Percentiles rank a stretch among this genome's conserved stretches.
Conservation (phyloP, 1,140 invertebrate species). For the Hycleus phaleratus region DNA sequence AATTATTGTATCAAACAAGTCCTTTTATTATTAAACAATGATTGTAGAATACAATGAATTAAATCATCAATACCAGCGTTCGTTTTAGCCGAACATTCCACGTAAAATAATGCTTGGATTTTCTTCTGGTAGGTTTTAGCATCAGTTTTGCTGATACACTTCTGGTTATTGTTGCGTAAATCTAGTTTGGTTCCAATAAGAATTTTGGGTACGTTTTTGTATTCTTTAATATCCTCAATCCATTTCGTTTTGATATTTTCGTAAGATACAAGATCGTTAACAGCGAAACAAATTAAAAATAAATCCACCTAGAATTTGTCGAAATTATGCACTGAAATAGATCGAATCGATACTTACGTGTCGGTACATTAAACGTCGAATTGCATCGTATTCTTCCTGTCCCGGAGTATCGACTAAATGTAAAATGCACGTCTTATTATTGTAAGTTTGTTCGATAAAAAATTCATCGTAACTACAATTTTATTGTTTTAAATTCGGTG, state of each 20-base stretch:
- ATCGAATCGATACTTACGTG: neutral
- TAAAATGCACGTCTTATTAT: neutral
- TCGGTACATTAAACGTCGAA: conserved; percentile 2
- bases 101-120: conserved; percentile 2
- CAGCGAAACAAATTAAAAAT: conserved; percentile 9
- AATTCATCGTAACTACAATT: neutral
- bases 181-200: conserved; percentile 6
- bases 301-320: conserved; percentile 1
- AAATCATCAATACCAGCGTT: conserved; percentile 4
- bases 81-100: conserved; percentile 9
- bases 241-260: conserved; percentile 7
- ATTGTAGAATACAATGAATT: neutral
- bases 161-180: neutral
- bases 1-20: neutral
- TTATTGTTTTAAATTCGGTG: neutral
- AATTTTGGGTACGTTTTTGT: neutral
- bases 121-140: conserved; percentile 3
- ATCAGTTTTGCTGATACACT: neutral
- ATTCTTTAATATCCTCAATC: conserved; percentile 1
- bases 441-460: neutral
- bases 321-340: neutral
- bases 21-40: neutral
- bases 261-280: conserved; percentile 2
- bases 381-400: conserved; percentile 5
- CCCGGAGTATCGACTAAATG: conserved; percentile 8